Base-by-base conservation (phyloP, 2,113 vertebrate species). In the Ivindomyrus marchei region DNA sequence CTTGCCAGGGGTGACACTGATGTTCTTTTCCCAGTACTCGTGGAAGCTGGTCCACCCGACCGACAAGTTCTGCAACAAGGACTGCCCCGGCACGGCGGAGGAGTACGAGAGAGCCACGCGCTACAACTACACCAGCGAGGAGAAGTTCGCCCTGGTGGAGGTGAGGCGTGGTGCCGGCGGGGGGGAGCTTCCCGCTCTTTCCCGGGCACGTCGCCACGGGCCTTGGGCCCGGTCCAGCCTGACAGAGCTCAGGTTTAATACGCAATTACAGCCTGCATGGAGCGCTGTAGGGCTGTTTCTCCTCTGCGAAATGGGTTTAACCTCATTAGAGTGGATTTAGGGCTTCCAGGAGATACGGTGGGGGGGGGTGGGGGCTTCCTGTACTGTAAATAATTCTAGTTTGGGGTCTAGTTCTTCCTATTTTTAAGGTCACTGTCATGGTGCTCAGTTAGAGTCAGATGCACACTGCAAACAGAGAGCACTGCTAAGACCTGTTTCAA, bases 11-110 rank as follows among this genome's bases (percentile, higher is more conserved):
- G 9, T 70, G n/a, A 70, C n/a, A 13, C 2, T 4, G 42, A 47
- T 9, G 3, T n/a, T 24, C 10, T 24, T 13, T 10, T 24, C 46
- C 2, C 91, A 99, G 98, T 99, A 99, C 91, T 99, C 98, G 0
- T 99, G 98, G 98, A 99, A 99, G 95, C 95, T 99, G 92, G 98
- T 99, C 85, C 98, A 99, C 93, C 98, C 98, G 77, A 99, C 98
- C 0, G 98, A 99, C 95, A 99, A 99, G 90, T 99, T 99, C 96
- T 99, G 98, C 93, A 99, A 99, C 92, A 99, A 99, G 92, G 98
- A 99, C 92, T 99, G 98, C 89, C 98, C 98, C 0, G 98, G 98
- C 88, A 99, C 98, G 0, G 98, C 98, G 0, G 98, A 99, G 91
- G 98, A 99, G 90, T 99, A 99, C 0, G 98, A 99, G 90, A 96